Conservation (phyloP, 2,888 invertebrate species). For the Cephus rjabovi region DNA sequence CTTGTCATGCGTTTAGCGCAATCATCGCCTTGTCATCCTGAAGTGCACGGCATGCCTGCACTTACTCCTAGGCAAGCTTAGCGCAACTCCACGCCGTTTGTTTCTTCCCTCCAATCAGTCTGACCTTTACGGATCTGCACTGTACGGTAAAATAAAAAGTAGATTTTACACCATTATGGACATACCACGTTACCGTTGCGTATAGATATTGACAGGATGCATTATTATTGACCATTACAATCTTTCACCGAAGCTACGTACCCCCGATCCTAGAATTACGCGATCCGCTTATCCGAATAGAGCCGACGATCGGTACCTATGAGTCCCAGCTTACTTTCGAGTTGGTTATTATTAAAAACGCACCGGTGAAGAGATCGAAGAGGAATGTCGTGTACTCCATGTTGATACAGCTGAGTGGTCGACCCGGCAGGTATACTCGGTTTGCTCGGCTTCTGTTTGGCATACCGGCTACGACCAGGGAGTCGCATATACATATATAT, state of each 20-base stretch:
- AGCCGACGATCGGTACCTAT: conserved; percentile 13
- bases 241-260: background rate
- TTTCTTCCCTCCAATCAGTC: background rate
- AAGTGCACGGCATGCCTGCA: conserved; percentile 43
- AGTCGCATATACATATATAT: background rate
- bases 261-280: background rate
- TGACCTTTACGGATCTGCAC: background rate
- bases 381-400: conserved; percentile 65
- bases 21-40: conserved; percentile 59
- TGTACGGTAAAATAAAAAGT: background rate
- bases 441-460: conserved; percentile 64
- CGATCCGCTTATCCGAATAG: background rate
- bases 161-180: background rate
- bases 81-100: background rate
- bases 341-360: conserved; percentile 52
- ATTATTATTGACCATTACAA: background rate
- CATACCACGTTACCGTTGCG: background rate
- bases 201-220: background rate
- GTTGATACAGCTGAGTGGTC: conserved; percentile 67
- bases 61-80: conserved; percentile 17
- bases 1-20: conserved; percentile 58
- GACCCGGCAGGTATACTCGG: conserved; percentile 56
- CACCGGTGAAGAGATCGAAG: conserved; percentile 51
- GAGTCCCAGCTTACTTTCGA: conserved; percentile 31
- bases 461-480: conserved; percentile 41